Evolutionary conservation across 2,797 vertebrate species (phyloP), one percentile per base, ranked within the genome.

Genomic region (Discoglossus pictus): DNA sequence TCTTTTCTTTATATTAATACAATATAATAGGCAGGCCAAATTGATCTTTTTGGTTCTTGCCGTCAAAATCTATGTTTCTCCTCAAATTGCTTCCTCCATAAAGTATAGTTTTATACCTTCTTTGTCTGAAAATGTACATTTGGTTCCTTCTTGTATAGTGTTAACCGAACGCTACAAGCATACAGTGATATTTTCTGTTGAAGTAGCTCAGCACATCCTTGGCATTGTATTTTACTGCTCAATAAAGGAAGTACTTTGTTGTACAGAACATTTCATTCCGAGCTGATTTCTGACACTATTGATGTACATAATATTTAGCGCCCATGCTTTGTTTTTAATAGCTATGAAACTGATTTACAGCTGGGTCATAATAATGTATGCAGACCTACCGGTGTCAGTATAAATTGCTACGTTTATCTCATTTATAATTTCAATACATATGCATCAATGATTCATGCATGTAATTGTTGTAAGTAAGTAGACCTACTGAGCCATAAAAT

Each of bases 191-290:
- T 16, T 18, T 17, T 31, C 27, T 18, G 8, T 53, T 53, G 25
- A 17, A 16, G 12, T 16, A 11, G n/a, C 20, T 35, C 16, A 31
- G 15, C 15, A 23, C 8, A 9, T 9, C 9, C 1, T 10, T 34
- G 9, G 6, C 11, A 10, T n/a, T 31, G 12, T 34, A 53, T 34
- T 53, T 25, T 17, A 53, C 35, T 18, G 27, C 15, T 53, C 35
- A 53, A 53, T 35, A 53, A 35, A 53, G n/a, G n/a, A n/a, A 35
- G 15, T 16, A 11, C 27, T 34, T 53, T 17, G 2, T 35, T 4
- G 27, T n/a, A 11, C 6, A 35, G 50, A 35, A 17, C 27, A 35
- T 34, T 53, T 34, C 50, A 53, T 53, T 34, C 27, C 16, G 34
- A 5, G n/a, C 50, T 1, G 27, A 13, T 53, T 34, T 35, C 9